phyloP scores from a whole-genome alignment of 2,888 invertebrate species.

The Polydesmus complanatus region DNA sequence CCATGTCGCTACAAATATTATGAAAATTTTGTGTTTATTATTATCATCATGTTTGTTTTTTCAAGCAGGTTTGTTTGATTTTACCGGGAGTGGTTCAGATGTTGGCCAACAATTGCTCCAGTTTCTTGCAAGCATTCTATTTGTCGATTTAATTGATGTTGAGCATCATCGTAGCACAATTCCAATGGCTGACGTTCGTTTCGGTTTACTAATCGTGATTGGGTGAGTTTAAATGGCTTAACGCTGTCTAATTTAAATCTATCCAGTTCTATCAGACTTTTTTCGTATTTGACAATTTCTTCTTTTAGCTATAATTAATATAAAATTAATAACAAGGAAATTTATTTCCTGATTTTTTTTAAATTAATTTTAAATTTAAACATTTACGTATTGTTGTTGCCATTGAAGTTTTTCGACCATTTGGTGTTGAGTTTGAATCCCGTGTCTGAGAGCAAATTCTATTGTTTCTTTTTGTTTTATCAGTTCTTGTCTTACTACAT shows the following conservation, averaged over 20 bases:
- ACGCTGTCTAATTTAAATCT: not conserved
- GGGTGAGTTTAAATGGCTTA: conserved; percentile 19
- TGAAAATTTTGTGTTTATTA: no score
- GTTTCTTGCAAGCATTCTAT: not conserved
- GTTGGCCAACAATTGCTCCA: not conserved
- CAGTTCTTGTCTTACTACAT: not conserved
- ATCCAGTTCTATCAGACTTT: not conserved
- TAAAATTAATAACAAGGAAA: no score
- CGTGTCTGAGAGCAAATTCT: not conserved
- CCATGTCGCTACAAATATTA: not conserved
- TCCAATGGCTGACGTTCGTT: conserved; percentile 17
- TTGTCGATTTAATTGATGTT: not conserved
- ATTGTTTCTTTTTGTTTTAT: not conserved
- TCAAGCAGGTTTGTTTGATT: no score
- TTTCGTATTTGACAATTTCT: not conserved
- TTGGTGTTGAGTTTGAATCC: not conserved
- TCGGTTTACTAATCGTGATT: conserved; percentile 19
- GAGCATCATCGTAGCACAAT: conserved; percentile 16
- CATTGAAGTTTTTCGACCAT: not conserved
- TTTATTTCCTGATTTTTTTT: not conserved
- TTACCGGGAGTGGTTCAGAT: not conserved
- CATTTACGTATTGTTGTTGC: not conserved
- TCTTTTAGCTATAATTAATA: not conserved
- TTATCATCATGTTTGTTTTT: no score
- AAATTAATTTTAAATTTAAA: not conserved